Conservation (phyloP, 2,113 vertebrate genomes). For the Ammodramus savannarum region DNA sequence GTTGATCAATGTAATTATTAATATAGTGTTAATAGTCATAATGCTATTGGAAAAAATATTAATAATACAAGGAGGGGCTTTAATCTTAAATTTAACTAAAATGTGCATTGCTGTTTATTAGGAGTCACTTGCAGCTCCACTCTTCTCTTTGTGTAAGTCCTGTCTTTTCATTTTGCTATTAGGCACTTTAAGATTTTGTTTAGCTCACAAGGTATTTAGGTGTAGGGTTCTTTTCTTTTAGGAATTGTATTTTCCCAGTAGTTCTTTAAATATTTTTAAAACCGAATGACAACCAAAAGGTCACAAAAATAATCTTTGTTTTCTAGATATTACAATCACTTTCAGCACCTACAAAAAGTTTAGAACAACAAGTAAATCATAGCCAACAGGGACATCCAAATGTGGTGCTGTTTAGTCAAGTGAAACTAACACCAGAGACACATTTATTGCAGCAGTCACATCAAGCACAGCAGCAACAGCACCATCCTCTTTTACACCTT, state of each 20-base stretch:
- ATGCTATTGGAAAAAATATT: not conserved
- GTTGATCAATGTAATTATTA: not conserved
- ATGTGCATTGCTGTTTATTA: not conserved
- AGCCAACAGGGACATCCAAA: conserved; percentile 79
- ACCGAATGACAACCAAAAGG: conserved; percentile 3
- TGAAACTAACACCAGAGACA: conserved; percentile 79
- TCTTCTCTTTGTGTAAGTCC: not conserved
- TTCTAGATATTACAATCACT: conserved; percentile 90
- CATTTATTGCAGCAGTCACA: conserved; percentile 77
- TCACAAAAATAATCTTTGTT: conserved; percentile 34
- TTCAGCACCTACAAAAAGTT: conserved; percentile 84
- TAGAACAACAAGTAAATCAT: conserved; percentile 85
- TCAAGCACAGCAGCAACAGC: conserved; percentile 74
- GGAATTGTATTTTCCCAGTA: conserved; percentile 22
- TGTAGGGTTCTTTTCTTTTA: not conserved
- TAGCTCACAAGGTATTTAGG: not conserved
- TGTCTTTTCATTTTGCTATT: not conserved
- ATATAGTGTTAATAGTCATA: not conserved
- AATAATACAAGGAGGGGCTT: not conserved
- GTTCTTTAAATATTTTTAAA: conserved; percentile 22
- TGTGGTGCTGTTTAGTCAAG: conserved; percentile 76
- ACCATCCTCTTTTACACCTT: conserved; percentile 79
- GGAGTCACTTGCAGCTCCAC: not conserved
- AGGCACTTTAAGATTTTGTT: not conserved
- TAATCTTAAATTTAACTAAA: not conserved